Percentiles rank a stretch among this genome's conserved stretches.
These are phyloP conservation scores for Myocastor coypus DNA, from an alignment of 2,113 vertebrate genomes.

Conservation along the genomic window DNA sequence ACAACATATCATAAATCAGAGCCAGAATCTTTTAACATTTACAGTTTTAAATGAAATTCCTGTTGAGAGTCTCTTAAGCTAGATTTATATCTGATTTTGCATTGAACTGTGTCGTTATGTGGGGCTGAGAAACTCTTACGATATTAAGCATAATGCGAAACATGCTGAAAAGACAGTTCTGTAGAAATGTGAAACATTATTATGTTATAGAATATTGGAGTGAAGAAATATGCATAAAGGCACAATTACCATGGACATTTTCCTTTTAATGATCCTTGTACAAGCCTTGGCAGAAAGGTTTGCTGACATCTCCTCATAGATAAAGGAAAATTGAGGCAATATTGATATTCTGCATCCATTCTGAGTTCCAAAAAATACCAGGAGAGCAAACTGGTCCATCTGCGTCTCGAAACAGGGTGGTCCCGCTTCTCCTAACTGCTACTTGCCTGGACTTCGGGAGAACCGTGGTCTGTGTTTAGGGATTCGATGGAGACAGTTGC, in stretches of 20 bases:
- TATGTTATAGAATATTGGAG: slow-evolving; percentile 83
- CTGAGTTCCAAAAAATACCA: background rate
- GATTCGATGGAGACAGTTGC: background rate
- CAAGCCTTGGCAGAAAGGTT: slow-evolving; percentile 77
- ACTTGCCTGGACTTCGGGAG: background rate
- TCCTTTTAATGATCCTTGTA: slow-evolving; percentile 84
- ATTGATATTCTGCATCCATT: slow-evolving; percentile 46
- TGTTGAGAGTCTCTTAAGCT: slow-evolving; percentile 92
- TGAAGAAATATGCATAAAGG: slow-evolving; percentile 84
- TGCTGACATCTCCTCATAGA: slow-evolving; percentile 77
- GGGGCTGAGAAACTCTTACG: slow-evolving; percentile 87
- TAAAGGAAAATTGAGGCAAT: slow-evolving; percentile 70
- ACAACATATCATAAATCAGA: slow-evolving; percentile 85
- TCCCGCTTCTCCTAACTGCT: background rate
- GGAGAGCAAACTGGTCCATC: background rate
- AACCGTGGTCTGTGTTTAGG: background rate
- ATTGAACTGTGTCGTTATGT: slow-evolving; percentile 90
- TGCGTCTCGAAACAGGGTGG: rapidly evolving
- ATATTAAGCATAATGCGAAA: slow-evolving; percentile 90
- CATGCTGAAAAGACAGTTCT: slow-evolving; percentile 91
- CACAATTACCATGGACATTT: slow-evolving; percentile 84
- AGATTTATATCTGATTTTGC: slow-evolving; percentile 92
- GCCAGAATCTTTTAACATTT: slow-evolving; percentile 90
- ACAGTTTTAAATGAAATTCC: slow-evolving; percentile 91
- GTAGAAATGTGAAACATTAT: slow-evolving; percentile 84